Conservation (phyloP, 1,140 invertebrate species). For the Rhagoletis pomonella region DNA sequence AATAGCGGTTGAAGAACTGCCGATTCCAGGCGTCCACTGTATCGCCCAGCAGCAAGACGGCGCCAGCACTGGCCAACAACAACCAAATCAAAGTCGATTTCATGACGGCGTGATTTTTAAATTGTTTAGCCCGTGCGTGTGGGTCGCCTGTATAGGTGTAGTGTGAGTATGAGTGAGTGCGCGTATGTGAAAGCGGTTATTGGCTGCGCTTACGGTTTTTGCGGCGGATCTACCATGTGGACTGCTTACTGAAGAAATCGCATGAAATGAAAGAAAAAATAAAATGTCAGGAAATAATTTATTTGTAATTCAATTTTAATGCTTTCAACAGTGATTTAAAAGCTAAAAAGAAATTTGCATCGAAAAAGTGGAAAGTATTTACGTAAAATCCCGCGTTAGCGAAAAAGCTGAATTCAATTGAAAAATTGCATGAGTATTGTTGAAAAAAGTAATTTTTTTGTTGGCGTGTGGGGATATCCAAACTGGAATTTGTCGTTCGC, state of each 20-base stretch:
- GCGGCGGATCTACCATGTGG: not conserved
- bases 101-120: conserved; percentile 60
- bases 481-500: no score
- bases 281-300: not conserved
- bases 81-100: conserved; percentile 66
- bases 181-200: conserved; percentile 8
- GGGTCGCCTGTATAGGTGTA: conserved; percentile 1
- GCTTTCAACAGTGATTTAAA: not conserved
- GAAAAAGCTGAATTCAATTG: not conserved
- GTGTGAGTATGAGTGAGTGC: not conserved
- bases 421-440: no score
- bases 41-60: conserved; percentile 70
- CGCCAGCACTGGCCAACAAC: conserved; percentile 61
- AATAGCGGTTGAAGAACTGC: conserved; percentile 86
- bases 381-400: not conserved
- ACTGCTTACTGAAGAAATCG: not conserved
- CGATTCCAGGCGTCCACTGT: conserved; percentile 83
- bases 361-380: not conserved
- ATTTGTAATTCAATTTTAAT: not conserved
- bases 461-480: no score
- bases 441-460: no score
- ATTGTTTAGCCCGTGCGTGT: not conserved
- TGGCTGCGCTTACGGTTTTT: conserved; percentile 22
- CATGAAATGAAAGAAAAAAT: not conserved
- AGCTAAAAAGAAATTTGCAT: not conserved